A percentile compares a stretch with the other conserved stretches of the same genome.
phyloP scores from a whole-genome alignment of 1,140 invertebrate species.

The Eumeta japonica region DNA sequence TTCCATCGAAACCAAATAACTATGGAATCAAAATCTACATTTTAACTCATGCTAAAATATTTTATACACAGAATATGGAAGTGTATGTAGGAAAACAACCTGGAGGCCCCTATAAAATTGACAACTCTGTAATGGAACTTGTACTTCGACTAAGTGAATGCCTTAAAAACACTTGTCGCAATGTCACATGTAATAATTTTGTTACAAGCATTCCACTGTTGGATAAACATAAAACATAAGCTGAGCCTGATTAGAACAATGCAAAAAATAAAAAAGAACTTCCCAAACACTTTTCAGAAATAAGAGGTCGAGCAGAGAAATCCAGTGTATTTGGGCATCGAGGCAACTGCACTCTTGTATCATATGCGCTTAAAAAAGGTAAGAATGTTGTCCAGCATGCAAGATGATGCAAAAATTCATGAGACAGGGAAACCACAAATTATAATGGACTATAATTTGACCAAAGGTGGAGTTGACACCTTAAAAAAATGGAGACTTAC shows the following conservation, averaged over 20 bases:
- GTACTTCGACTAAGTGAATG: no score
- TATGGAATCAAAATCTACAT: conserved; percentile 45
- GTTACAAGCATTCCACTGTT: no score
- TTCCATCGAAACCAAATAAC: conserved; percentile 35
- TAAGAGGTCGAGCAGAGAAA: conserved; percentile 9
- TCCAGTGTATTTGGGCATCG: conserved; percentile 13
- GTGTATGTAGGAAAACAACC: conserved; percentile 21
- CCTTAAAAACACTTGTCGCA: no score
- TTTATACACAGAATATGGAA: conserved; percentile 23
- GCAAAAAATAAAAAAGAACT: no score
- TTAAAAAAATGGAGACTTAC: conserved; percentile 25
- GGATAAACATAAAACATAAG: no score
- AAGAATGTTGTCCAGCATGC: conserved; percentile 9
- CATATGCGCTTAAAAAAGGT: conserved; percentile 7
- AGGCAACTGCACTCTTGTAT: no score
- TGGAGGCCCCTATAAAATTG: conserved; percentile 9
- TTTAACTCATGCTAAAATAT: conserved; percentile 19
- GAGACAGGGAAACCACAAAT: conserved; percentile 17
- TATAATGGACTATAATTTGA: conserved; percentile 25
- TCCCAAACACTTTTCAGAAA: conserved; percentile 10
- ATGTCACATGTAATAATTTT: no score
- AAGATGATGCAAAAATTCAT: no score
- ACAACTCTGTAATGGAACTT: no score
- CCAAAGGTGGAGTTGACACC: conserved; percentile 36
- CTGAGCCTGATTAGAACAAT: no score